Percentiles rank a stretch among this genome's conserved stretches.
Evolutionary conservation across 2,113 vertebrate species (phyloP).

Genomic region (Protomyctophum bolini): DNA sequence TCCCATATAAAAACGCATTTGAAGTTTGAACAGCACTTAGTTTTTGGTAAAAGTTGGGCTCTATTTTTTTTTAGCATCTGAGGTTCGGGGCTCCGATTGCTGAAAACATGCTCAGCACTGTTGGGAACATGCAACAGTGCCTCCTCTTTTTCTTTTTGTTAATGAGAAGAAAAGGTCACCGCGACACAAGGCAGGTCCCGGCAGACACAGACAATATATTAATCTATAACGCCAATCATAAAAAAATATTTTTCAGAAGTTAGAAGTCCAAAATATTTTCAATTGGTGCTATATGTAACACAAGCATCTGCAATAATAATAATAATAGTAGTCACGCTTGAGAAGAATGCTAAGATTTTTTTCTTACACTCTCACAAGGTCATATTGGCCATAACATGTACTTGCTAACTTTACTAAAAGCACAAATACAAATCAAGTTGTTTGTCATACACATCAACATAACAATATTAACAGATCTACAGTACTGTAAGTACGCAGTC

Average conservation of each 20-base stretch:
- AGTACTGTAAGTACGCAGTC: not conserved
- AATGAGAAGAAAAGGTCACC: constrained; percentile 11
- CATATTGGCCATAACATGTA: not conserved
- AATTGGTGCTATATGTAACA: constrained; percentile 39
- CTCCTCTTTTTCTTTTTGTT: not conserved
- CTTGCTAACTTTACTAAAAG: not conserved
- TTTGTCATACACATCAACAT: not conserved
- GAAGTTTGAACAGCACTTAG: not conserved
- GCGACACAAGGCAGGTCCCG: constrained; percentile 30
- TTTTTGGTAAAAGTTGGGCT: constrained; percentile 20
- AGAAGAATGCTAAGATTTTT: constrained; percentile 63
- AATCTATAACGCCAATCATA: constrained; percentile 44
- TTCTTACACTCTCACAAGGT: not conserved
- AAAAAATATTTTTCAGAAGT: constrained; percentile 49
- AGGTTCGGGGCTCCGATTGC: not conserved
- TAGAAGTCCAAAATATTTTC: constrained; percentile 54
- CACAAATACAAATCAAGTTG: not conserved
- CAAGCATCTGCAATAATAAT: constrained; percentile 54
- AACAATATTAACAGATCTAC: not conserved
- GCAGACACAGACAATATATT: constrained; percentile 55
- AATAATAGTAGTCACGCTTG: constrained; percentile 63
- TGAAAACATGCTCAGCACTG: constrained; percentile 25
- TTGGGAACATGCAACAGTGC: constrained; percentile 32
- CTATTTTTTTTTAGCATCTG: not conserved
- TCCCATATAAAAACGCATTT: not conserved